phyloP scores from a whole-genome alignment of 2,113 vertebrate species.

The Casuarius casuarius region DNA sequence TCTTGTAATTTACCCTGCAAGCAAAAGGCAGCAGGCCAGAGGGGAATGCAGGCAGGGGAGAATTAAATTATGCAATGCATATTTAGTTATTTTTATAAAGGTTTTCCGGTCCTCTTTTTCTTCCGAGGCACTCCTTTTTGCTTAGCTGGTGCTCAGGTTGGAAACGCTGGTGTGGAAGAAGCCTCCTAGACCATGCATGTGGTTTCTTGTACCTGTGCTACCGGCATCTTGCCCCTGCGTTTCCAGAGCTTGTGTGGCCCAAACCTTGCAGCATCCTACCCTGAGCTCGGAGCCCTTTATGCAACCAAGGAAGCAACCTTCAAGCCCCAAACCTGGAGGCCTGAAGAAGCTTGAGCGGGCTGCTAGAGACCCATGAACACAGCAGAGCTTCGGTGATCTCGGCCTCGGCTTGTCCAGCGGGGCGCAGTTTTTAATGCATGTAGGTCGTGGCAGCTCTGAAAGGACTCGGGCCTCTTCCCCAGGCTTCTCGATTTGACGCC shows the following conservation, averaged over 20 bases:
- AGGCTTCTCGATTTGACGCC: fast-evolving
- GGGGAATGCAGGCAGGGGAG: neutral
- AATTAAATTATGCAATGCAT: neutral
- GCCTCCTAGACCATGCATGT: fast-evolving
- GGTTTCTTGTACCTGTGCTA: fast-evolving
- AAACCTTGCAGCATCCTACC: neutral
- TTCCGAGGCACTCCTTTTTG: neutral
- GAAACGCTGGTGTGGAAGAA: neutral
- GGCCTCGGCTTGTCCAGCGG: neutral
- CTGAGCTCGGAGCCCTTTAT: neutral
- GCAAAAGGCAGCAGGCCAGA: neutral
- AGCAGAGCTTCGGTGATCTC: neutral
- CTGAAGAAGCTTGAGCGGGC: neutral
- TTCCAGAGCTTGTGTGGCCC: neutral
- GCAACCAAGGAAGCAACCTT: neutral
- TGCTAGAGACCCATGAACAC: neutral
- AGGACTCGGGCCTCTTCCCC: fast-evolving
- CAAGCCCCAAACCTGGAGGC: neutral
- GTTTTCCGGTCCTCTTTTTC: neutral
- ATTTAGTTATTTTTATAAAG: neutral
- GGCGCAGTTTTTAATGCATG: fast-evolving
- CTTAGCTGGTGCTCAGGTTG: neutral
- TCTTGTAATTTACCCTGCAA: neutral
- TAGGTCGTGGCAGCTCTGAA: neutral
- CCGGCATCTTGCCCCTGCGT: neutral